Evolutionary conservation across 2,797 vertebrate species (phyloP), one percentile per base, ranked within the genome.

Genomic region (Salmo trutta): DNA sequence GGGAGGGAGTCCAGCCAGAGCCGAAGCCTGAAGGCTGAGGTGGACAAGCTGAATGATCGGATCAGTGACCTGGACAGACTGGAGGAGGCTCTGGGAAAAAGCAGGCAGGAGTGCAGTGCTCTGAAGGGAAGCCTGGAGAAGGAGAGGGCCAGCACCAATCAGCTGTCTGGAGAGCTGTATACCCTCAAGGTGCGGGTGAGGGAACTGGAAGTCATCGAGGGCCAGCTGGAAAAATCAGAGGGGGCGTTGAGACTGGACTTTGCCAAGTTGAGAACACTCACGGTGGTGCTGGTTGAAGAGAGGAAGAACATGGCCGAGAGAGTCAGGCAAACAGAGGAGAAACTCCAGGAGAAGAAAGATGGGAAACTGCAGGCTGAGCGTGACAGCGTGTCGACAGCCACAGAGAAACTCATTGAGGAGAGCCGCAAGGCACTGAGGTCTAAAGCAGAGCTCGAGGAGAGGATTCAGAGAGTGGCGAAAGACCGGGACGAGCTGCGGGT

Each of bases 41-140:
- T 98, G 78, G 97, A 98, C 81, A 96, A 95, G 76, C 94, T 99
- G 72, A 97, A 94, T 77, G 92, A 93, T 84, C 95, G 96, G 90
- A 98, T 99, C 86, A 95, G 93, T 86, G 96, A 97, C 82, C 86
- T 99, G 80, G 98, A 99, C 90, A 96, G 96, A 90, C 84, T 99
- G 80, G 98, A 99, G 91, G 96, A 97, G 77, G 94, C 95, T 84
- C 96, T 99, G 81, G 94, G 93, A 75, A 97, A 95, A 88, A 98
- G 96, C 87, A 98, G 96, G 84, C 96, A 98, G 85, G 98, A 99
- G 89, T 97, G 96, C 68, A 92, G 92, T 71, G 88, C 93, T 79
- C 90, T 99, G 79, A 97, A 94, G 88, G 93, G 93, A 80, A 97
- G 87, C 81, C 92, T 99, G 84, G 98, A 98, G 88, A 95, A 94